Evolutionary conservation across 2,113 vertebrate species (phyloP).

Genomic region (Elgaria multicarinata): DNA sequence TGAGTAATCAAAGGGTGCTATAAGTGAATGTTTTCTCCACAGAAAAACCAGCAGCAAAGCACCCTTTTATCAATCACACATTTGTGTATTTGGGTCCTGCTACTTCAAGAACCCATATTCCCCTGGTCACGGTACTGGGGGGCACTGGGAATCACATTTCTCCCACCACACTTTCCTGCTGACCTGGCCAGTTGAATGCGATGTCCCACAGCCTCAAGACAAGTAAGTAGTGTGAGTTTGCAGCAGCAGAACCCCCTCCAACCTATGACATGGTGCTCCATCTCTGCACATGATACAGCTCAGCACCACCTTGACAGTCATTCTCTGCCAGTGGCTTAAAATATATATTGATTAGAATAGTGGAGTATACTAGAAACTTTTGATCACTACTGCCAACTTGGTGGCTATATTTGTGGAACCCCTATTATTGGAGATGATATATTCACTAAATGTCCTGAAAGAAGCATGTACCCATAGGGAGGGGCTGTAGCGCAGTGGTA

Average conservation of each 20-base stretch:
- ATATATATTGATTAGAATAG: not conserved
- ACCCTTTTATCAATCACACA: not conserved
- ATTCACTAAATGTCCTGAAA: not conserved
- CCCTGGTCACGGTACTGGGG: no score
- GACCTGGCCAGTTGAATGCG: no score
- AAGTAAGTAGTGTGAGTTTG: no score
- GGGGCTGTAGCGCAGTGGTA: no score
- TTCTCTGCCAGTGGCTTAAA: not conserved
- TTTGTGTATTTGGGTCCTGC: not conserved
- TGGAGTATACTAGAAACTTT: no score
- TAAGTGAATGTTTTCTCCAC: not conserved
- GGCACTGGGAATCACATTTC: no score
- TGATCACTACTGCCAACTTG: not conserved
- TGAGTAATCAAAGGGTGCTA: no score
- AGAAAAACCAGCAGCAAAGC: not conserved
- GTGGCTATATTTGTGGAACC: not conserved
- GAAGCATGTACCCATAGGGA: no score
- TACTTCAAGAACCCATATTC: no score
- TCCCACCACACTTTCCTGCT: no score
- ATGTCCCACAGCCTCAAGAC: no score
- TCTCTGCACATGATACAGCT: not conserved
- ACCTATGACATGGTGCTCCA: not conserved
- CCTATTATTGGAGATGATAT: not conserved
- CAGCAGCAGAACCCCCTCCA: no score
- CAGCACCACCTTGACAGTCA: not conserved